A percentile compares a stretch with the other conserved stretches of the same genome.
Evolutionary conservation across 2,888 invertebrate species (phyloP).

Genomic region (Spicauda simplicius): DNA sequence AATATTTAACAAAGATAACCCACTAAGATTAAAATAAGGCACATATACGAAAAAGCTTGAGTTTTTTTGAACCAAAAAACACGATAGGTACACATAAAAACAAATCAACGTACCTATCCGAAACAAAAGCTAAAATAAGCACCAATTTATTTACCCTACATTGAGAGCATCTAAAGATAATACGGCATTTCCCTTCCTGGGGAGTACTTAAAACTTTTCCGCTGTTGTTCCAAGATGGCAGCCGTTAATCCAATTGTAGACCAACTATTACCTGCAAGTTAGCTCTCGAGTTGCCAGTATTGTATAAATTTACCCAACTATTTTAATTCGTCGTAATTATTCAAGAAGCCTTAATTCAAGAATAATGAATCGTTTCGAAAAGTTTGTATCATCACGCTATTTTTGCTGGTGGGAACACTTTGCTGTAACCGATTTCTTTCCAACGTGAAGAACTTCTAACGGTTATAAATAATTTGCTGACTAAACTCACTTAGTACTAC

Average conservation of each 20-base stretch:
- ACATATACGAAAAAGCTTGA: background rate
- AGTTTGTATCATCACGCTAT: too few species aligned
- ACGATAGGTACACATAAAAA: background rate
- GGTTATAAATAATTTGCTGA: too few species aligned
- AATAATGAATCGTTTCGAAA: background rate
- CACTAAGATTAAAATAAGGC: too few species aligned
- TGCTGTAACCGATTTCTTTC: too few species aligned
- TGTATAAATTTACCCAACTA: slow-evolving; percentile 24
- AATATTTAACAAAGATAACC: background rate
- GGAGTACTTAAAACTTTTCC: slow-evolving; percentile 33
- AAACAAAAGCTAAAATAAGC: background rate
- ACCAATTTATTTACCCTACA: slow-evolving; percentile 20
- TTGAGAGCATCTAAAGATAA: slow-evolving; percentile 20
- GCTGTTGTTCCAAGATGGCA: slow-evolving; percentile 36
- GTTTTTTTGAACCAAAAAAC: too few species aligned
- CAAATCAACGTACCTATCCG: background rate
- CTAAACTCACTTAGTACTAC: too few species aligned
- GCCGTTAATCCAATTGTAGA: slow-evolving; percentile 34
- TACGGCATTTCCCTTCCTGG: slow-evolving; percentile 26
- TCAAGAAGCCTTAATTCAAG: background rate
- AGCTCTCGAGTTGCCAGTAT: slow-evolving; percentile 22
- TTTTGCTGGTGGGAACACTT: too few species aligned
- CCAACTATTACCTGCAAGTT: slow-evolving; percentile 37
- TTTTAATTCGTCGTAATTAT: slow-evolving; percentile 21
- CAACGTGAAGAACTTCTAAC: too few species aligned